These are phyloP conservation scores for Vespertilio murinus DNA, from an alignment of 2,797 vertebrate species.

Conservation along the genomic window DNA sequence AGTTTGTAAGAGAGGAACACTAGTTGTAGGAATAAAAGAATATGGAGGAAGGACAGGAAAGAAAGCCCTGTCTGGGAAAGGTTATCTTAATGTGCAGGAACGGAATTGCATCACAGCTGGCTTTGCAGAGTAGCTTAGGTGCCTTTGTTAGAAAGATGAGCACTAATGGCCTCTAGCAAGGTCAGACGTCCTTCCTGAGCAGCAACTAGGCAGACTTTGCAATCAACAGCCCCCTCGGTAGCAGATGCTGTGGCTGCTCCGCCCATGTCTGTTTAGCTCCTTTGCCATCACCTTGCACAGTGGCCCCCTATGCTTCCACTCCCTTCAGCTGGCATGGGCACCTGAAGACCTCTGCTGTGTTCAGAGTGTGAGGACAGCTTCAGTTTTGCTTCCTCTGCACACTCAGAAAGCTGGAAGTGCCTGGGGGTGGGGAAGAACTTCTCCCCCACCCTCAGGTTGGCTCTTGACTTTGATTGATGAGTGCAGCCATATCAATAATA, in stretches of 20 bases:
- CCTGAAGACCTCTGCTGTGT: neutral
- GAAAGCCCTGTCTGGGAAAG: neutral
- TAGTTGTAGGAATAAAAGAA: neutral
- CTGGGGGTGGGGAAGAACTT: too few species aligned
- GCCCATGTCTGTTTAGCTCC: neutral
- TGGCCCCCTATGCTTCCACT: neutral
- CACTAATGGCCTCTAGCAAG: neutral
- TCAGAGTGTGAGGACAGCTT: neutral
- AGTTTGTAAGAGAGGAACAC: accelerated
- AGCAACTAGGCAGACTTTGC: neutral
- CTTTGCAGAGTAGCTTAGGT: neutral
- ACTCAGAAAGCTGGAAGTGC: neutral
- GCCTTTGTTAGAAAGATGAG: neutral
- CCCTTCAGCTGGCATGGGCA: neutral
- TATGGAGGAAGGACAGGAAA: neutral
- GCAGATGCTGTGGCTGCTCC: neutral
- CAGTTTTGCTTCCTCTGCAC: neutral
- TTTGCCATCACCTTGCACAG: neutral
- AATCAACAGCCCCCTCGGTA: neutral
- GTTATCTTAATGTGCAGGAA: neutral
- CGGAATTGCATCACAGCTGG: neutral
- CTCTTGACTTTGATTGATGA: neutral
- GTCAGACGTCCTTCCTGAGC: neutral
- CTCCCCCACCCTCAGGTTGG: accelerated
- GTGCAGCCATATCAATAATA: neutral